A percentile compares a stretch with the other conserved stretches of the same genome.
Evolutionary conservation across 2,888 invertebrate species (phyloP).

Genomic region (Atethmia centrago): DNA sequence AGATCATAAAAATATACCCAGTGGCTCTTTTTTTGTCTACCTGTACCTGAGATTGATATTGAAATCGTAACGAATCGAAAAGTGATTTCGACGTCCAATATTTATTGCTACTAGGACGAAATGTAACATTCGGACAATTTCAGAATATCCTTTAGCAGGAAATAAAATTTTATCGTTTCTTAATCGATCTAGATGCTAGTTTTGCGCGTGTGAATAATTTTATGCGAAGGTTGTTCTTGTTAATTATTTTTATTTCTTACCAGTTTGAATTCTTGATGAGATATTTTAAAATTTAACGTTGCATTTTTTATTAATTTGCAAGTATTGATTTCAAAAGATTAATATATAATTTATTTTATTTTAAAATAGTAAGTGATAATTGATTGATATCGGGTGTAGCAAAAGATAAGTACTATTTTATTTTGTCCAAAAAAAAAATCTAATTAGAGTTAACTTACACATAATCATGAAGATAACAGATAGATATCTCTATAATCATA

Average conservation of each 20-base stretch:
- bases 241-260: conserved; percentile 21
- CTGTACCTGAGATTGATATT: conserved; percentile 82
- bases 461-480: background rate
- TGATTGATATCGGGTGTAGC: background rate
- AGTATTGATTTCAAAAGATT: background rate
- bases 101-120: conserved; percentile 71
- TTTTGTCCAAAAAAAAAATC: background rate
- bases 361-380: background rate
- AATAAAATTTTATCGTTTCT: conserved; percentile 57
- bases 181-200: conserved; percentile 60
- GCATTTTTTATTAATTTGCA: conserved; percentile 30
- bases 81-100: conserved; percentile 82
- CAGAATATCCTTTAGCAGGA: conserved; percentile 51
- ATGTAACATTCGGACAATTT: conserved; percentile 56
- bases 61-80: conserved; percentile 84
- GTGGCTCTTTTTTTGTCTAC: conserved; percentile 72
- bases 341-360: background rate
- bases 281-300: conserved; percentile 37
- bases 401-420: background rate
- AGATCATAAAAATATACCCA: conserved; percentile 64
- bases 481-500: too few species aligned
- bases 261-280: conserved; percentile 28
- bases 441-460: background rate
- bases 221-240: conserved; percentile 24
- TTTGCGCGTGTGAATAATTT: conserved; percentile 56